Base-by-base conservation (phyloP, 2,797 vertebrate genomes). In the Calcarius lapponicus region DNA sequence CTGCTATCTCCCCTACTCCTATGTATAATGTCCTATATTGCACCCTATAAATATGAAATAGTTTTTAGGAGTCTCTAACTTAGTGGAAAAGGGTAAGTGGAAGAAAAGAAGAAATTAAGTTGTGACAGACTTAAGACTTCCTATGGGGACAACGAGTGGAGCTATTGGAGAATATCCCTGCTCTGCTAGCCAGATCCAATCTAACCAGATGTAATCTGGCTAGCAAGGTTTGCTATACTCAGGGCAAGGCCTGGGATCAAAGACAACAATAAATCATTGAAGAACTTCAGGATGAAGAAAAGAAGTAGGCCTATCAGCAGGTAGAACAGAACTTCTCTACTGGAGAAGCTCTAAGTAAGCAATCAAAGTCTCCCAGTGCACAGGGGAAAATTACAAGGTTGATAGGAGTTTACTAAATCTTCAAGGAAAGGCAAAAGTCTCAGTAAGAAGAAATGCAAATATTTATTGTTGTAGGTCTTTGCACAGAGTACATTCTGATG, bases 381-480 rank as follows among this genome's bases (percentile, higher is more conserved):
- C 38, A 61, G 12, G 20, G 24, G 26, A 9, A 75, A 81, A 50
- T 79, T 71, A 53, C 50, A 73, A 79, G 4, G 13, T 51, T 86
- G 40, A 75, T 17, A 29, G 70, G 38, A 92, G 75, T 92, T 86
- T 48, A 81, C 73, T 62, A n/a, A 81, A 75, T 50, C 70, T 79
- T 38, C 54, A 73, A 45, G 86, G 70, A 79, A 94, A 82, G 47
- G 48, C 66, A 86, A 88, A 93, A 73, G 54, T 62, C 80, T 75
- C 43, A 86, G 48, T 31, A 72, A 58, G 70, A 86, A 48, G 54
- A 93, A 93, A 84, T 40, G 70, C 43, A 86, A 86, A 76, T 76
- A 60, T 72, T 84, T 50, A 47, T 61, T 66, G 36, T 54, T 22
- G 3, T 3, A 66, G 65, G 42, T 50, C 79, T 92, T 67, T 67